phyloP scores from a whole-genome alignment of 2,113 vertebrate genomes.

The Lanius ludovicianus region DNA sequence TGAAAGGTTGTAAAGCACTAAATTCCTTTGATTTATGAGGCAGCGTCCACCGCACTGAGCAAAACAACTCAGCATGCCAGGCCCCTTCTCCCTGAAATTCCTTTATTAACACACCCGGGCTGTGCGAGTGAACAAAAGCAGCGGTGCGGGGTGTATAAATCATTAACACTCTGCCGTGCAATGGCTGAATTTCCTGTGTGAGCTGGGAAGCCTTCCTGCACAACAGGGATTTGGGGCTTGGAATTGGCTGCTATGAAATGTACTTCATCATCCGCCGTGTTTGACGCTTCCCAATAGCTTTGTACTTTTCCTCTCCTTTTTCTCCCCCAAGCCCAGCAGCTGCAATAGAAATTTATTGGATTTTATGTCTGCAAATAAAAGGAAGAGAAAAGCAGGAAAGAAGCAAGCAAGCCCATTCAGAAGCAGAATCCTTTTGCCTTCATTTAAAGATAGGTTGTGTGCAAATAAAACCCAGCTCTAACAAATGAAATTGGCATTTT shows the following conservation, averaged over 20 bases:
- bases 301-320: constrained; percentile 33
- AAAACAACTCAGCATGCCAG: constrained; percentile 58
- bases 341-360: constrained; percentile 32
- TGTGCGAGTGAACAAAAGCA: constrained; percentile 71
- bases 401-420: neutral
- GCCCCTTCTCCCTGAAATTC: constrained; percentile 66
- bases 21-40: constrained; percentile 74
- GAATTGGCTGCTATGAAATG: constrained; percentile 71
- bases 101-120: constrained; percentile 72
- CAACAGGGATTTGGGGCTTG: constrained; percentile 69
- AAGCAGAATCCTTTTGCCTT: neutral
- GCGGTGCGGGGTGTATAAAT: constrained; percentile 71
- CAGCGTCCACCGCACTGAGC: constrained; percentile 33
- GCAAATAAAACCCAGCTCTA: neutral
- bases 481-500: neutral
- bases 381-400: neutral
- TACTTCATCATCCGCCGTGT: constrained; percentile 61
- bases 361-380: constrained; percentile 46
- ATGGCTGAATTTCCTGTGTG: constrained; percentile 70
- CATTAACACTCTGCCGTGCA: constrained; percentile 72
- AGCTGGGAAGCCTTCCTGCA: constrained; percentile 68
- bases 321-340: neutral
- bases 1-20: constrained; percentile 63
- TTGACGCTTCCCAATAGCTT: constrained; percentile 62
- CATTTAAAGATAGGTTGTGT: neutral